Conservation (phyloP, 2,888 invertebrate species). For the Stramonita haemastoma region DNA sequence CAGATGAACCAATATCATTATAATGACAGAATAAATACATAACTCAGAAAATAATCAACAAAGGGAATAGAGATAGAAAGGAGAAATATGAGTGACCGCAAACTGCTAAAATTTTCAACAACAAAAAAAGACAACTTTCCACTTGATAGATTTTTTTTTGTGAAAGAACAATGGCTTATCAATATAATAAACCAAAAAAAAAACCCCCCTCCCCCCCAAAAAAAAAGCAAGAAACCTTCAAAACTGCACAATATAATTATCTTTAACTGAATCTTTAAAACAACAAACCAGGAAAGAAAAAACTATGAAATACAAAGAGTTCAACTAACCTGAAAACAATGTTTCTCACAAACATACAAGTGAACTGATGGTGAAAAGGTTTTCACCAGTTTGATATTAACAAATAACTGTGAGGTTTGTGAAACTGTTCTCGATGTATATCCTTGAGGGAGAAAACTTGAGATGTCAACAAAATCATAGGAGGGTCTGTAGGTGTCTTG, state of each 20-base stretch:
- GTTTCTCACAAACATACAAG: too few species aligned
- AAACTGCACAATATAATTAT: too few species aligned
- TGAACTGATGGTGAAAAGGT: too few species aligned
- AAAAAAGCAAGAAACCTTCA: too few species aligned
- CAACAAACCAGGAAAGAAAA: too few species aligned
- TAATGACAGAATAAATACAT: background rate
- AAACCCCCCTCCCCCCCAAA: too few species aligned
- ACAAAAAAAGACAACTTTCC: too few species aligned
- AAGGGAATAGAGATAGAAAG: background rate
- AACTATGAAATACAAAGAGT: too few species aligned
- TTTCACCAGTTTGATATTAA: constrained; percentile 4
- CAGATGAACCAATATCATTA: too few species aligned
- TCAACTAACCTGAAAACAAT: too few species aligned
- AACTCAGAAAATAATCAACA: background rate
- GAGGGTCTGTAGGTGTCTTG: background rate
- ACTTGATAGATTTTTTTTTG: background rate
- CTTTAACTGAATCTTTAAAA: too few species aligned
- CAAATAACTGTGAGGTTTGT: background rate
- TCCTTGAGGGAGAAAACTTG: background rate
- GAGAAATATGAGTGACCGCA: background rate
- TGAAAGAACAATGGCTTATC: constrained; percentile 31
- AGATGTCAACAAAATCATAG: background rate
- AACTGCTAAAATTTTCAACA: too few species aligned
- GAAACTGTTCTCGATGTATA: constrained; percentile 16
- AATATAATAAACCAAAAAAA: background rate